A percentile compares a stretch with the other conserved stretches of the same genome.
Evolutionary conservation across 2,797 vertebrate genomes (phyloP).

Genomic region (Danio jaintianensis): DNA sequence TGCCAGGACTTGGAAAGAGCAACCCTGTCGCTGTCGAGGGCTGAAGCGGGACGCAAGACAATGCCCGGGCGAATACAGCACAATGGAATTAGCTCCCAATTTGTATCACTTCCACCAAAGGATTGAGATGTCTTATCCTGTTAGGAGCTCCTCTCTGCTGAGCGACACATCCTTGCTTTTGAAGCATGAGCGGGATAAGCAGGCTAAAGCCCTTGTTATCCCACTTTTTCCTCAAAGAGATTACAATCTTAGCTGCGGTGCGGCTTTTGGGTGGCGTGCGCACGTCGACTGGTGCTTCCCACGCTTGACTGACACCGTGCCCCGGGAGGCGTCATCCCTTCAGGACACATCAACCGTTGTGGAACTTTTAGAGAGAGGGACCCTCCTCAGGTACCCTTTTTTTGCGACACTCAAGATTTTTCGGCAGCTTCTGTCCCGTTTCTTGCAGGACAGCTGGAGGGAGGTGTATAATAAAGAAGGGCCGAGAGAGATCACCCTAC

Average conservation of each 20-base stretch:
- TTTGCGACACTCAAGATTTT: conserved; percentile 69
- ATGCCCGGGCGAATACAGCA: conserved; percentile 58
- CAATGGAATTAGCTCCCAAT: conserved; percentile 87
- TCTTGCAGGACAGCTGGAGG: conserved; percentile 73
- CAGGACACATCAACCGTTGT: conserved; percentile 71
- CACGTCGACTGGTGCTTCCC: conserved; percentile 60
- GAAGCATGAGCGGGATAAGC: conserved; percentile 78
- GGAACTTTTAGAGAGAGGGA: conserved; percentile 57
- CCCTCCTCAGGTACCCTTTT: conserved; percentile 73
- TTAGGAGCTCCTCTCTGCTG: conserved; percentile 70
- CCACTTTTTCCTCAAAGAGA: conserved; percentile 76
- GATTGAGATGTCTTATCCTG: conserved; percentile 83
- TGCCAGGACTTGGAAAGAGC: conserved; percentile 53
- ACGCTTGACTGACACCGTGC: conserved; percentile 86
- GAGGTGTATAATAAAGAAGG: conserved; percentile 60
- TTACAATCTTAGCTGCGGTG: conserved; percentile 79
- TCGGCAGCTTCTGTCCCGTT: conserved; percentile 65
- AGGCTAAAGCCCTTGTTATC: conserved; percentile 87
- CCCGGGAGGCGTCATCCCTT: conserved; percentile 83
- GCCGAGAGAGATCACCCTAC: conserved; percentile 42
- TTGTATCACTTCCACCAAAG: conserved; percentile 84
- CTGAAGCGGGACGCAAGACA: conserved; percentile 68
- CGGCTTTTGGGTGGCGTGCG: conserved; percentile 62
- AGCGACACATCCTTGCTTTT: conserved; percentile 76
- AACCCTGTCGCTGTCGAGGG: conserved; percentile 57